Evolutionary conservation across 2,888 invertebrate species (phyloP), one percentile per base, ranked within the genome.

Genomic region (Leuctra nigra): DNA sequence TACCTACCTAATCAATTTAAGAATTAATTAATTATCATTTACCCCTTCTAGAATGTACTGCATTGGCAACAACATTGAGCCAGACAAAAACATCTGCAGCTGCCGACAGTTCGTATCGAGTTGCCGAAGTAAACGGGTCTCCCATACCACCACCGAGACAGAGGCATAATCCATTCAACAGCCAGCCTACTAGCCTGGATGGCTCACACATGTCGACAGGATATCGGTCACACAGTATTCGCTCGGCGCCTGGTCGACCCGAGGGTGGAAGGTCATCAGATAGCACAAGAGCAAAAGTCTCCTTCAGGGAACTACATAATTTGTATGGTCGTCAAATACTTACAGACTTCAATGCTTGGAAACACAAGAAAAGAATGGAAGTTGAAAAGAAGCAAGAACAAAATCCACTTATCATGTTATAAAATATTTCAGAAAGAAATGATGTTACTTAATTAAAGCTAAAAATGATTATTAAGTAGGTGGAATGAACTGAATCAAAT

Each of bases 111-210:
- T n/a, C n/a, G n/a, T n/a, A n/a, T n/a, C n/a, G n/a, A n/a, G n/a
- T n/a, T n/a, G n/a, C n/a, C n/a, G n/a, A 14, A 20, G 22, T 9
- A 6, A 41, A 16, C 16, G 75, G 74, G 2, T 82, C 83, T 36
- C 86, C 87, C 23, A 80, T 82, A 53, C 87, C 88, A 0, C 90
- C 91, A 0, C 82, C 90, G 1, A 80, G 90, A 9, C 86, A 84
- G 62, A 75, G 91, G 7, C 84, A 88, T 68, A 91, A 91, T 71
- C 91, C 91, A 1, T 91, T 91, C 68, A 89, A 91, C 71, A 80
- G 80, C 63, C 63, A 60, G 23, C 48, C 50, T 11, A 39, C 14
- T 7, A 57, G 57, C 44, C 22, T 52, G n/a, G 54, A 54, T 22
- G 47, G 38, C 4, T 47, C 55, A 11, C 61, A 63, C 35, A 44